A percentile compares a stretch with the other conserved stretches of the same genome.
Evolutionary conservation across 1,140 invertebrate genomes (phyloP).

Genomic region (Belonocnema kinseyi): DNA sequence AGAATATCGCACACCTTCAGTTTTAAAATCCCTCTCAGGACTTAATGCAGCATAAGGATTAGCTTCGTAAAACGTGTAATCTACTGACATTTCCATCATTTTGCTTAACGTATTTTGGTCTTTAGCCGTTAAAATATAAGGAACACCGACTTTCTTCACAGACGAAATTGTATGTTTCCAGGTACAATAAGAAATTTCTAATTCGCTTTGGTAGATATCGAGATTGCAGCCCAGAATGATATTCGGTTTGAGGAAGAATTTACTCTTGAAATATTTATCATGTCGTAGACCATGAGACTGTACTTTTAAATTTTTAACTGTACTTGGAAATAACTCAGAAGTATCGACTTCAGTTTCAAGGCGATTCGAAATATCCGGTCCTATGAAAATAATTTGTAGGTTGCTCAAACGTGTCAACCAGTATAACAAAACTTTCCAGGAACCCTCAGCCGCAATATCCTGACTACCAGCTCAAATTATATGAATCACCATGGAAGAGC

Average conservation of each 20-base stretch:
- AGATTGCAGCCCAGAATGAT: not conserved
- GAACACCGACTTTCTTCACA: not conserved
- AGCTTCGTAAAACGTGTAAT: not conserved
- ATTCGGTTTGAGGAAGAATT: constrained; percentile 2
- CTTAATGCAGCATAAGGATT: not conserved
- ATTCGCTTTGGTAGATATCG: not conserved
- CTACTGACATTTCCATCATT: not conserved
- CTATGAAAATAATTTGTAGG: not conserved
- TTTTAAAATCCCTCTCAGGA: constrained; percentile 21
- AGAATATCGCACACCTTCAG: not conserved
- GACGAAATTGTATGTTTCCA: not conserved
- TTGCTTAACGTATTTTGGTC: not conserved
- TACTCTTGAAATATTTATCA: not conserved
- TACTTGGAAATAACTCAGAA: not conserved
- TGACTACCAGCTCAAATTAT: not conserved
- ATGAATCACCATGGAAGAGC: not conserved
- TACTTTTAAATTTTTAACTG: not conserved
- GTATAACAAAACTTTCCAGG: not conserved
- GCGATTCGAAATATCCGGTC: not conserved
- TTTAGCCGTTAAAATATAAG: not conserved
- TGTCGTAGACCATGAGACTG: not conserved
- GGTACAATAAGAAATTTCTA: not conserved
- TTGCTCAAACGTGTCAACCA: not conserved
- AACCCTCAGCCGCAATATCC: not conserved
- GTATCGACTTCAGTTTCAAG: not conserved